Base-by-base conservation (phyloP, 2,888 invertebrate species). In the Tetragonula carbonaria region DNA sequence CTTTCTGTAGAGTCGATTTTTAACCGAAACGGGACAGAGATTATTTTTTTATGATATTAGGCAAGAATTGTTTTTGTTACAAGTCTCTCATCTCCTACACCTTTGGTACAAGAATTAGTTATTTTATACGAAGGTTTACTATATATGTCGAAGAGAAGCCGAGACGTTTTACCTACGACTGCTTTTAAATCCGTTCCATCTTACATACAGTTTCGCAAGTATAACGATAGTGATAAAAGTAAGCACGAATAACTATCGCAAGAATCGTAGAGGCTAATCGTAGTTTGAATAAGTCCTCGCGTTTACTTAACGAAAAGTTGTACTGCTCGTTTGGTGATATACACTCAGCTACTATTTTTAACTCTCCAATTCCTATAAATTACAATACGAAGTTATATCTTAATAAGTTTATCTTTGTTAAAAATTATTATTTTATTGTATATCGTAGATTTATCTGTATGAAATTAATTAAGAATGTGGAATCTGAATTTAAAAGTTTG, bases 131-230 rank as follows among this genome's bases (percentile, higher is more conserved):
- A 50, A 63, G 16, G 38, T 70, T 66, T 66, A 71, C 63, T 68
- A 45, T 75, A 45, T 75, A 84, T 50, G 62, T 59, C 62, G 67
- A 74, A 28, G 18, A 16, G 18, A 16, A 66, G 50, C 77, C 33
- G 71, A 51, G 67, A 66, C 18, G 62, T 83, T 63, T 28, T 66
- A 71, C 71, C 86, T 57, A 38, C 68, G 87, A 82, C 67, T 89
- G 87, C 72, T 78, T 79, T 73, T 57, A 28, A 87, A 89, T 88
- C 82, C 87, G 88, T 90, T 88, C 88, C 86, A 85, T 84, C 77
- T 63, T 81, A 80, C 62, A 78, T 57, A 77, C 75, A 70, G 79
- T 85, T 73, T 72, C 33, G 67, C 77, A 16, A 21, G 51, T 79
- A 55, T 18, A 63, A 55, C 55, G 33, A 63, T 51, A 50, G 53